These are phyloP conservation scores for Steatocranus sp. DNA, from an alignment of 2,797 vertebrate genomes.

Conservation along the genomic window DNA sequence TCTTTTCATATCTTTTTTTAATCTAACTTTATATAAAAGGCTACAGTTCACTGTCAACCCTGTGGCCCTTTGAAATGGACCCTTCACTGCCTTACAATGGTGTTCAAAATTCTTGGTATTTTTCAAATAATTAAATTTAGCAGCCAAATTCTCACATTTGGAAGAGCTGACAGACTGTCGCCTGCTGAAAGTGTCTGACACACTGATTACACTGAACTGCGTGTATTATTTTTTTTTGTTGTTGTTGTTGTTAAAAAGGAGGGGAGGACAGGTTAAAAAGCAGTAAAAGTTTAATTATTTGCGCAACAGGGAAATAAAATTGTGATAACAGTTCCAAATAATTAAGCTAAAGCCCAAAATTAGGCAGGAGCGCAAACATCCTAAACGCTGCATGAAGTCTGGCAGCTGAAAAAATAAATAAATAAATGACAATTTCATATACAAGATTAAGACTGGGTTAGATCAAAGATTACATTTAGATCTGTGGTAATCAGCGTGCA, in stretches of 20 bases:
- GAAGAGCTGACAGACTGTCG: background rate
- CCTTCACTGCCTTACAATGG: background rate
- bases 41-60: background rate
- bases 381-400: constrained; percentile 18
- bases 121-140: background rate
- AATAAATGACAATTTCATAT: background rate
- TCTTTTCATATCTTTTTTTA: background rate
- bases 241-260: fast-evolving
- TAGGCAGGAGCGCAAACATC: constrained; percentile 12
- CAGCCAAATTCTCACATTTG: background rate
- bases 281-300: background rate
- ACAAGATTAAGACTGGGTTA: background rate
- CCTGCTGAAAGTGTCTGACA: background rate
- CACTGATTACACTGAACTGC: background rate
- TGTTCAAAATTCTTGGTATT: background rate
- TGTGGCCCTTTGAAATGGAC: background rate
- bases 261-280: background rate
- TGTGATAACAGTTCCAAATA: background rate
- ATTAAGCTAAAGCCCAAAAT: constrained; percentile 1
- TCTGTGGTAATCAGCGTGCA: background rate
- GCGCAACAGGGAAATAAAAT: background rate
- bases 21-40: background rate
- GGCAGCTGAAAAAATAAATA: background rate
- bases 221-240: background rate
- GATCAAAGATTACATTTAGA: background rate